phyloP scores from a whole-genome alignment of 2,888 invertebrate genomes.

The Thysanoteuthis rhombus region DNA sequence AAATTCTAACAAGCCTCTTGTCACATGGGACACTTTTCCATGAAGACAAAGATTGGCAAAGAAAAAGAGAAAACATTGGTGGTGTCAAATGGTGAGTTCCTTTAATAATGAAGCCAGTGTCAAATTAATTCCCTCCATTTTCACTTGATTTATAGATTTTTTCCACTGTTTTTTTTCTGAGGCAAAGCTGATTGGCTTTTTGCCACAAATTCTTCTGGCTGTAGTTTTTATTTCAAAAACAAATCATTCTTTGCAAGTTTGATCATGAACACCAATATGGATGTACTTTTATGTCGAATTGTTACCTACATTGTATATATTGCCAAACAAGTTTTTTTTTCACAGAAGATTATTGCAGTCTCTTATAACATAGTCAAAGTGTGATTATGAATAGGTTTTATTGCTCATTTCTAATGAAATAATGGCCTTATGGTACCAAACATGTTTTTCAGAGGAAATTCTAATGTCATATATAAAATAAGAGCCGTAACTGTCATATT shows the following conservation, averaged over 20 bases:
- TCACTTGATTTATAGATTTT: too few relatives aligned
- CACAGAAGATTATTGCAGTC: too few relatives aligned
- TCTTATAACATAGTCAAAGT: too few relatives aligned
- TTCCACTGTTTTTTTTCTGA: too few relatives aligned
- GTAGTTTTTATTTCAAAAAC: background rate
- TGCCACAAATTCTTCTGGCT: background rate
- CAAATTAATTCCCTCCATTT: background rate
- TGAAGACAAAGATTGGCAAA: background rate
- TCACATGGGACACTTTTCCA: background rate
- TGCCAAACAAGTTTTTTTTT: too few relatives aligned
- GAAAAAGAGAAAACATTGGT: background rate
- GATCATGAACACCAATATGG: too few relatives aligned
- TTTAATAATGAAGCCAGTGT: background rate
- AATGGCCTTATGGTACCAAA: too few relatives aligned
- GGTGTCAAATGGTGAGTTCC: background rate
- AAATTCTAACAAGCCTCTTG: background rate
- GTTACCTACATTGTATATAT: background rate
- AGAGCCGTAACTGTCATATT: too few relatives aligned
- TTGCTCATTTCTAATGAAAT: too few relatives aligned
- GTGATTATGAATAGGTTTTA: too few relatives aligned
- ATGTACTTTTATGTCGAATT: background rate
- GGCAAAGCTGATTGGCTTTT: background rate
- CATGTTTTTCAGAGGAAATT: too few relatives aligned
- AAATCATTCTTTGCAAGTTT: background rate
- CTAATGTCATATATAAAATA: too few relatives aligned